Conservation (phyloP, 2,888 invertebrate species). For the Ormyrus thymus region DNA sequence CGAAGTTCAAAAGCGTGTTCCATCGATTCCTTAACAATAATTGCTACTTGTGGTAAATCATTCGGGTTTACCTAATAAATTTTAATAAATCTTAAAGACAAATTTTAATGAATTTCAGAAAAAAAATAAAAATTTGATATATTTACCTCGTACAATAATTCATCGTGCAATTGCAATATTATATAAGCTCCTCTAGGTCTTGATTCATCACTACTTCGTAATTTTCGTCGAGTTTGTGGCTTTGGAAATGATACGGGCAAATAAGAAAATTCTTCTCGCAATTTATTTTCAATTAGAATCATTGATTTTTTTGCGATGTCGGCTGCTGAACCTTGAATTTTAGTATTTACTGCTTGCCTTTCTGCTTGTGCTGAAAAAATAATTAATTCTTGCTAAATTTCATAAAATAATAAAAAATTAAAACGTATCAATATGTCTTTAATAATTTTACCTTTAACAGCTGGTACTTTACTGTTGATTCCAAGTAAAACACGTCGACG, state of each 20-base stretch:
- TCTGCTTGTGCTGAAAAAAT: slow-evolving; percentile 84
- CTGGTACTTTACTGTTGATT: slow-evolving; percentile 78
- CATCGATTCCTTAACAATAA: slow-evolving; percentile 86
- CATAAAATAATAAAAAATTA: neutral
- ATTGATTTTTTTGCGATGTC: slow-evolving; percentile 96
- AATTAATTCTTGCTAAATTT: slow-evolving; percentile 1
- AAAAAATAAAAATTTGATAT: neutral
- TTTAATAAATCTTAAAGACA: slow-evolving; percentile 4
- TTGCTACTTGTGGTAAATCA: slow-evolving; percentile 78
- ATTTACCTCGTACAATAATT: slow-evolving; percentile 90
- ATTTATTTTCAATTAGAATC: slow-evolving; percentile 82
- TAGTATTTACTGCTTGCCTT: slow-evolving; percentile 97
- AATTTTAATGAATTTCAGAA: neutral
- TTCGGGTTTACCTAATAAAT: slow-evolving; percentile 78
- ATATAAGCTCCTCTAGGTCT: slow-evolving; percentile 78
- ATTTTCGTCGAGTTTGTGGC: slow-evolving; percentile 59
- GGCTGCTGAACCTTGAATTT: slow-evolving; percentile 97
- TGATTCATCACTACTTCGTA: slow-evolving; percentile 62
- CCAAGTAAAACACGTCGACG: slow-evolving; percentile 87
- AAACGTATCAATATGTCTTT: neutral
- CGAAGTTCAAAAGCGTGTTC: slow-evolving; percentile 83
- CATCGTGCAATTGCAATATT: slow-evolving; percentile 96
- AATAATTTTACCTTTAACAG: slow-evolving; percentile 35
- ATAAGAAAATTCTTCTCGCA: slow-evolving; percentile 75
- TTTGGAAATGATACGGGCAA: slow-evolving; percentile 61